Base-by-base conservation (phyloP, 2,113 vertebrate species). In the Archocentrus centrarchus region DNA sequence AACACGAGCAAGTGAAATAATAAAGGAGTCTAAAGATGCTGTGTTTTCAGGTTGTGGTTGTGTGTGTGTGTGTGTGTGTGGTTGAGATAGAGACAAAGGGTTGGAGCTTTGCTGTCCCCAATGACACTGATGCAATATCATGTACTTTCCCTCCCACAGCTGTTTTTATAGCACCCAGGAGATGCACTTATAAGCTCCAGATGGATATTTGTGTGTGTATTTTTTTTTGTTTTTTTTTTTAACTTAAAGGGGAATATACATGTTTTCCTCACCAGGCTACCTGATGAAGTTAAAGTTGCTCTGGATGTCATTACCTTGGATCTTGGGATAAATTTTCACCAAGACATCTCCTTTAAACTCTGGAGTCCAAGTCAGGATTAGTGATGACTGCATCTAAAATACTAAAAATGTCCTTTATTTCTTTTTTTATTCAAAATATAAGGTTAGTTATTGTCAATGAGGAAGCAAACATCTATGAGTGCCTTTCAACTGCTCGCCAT, bases 21-120 rank as follows among this genome's bases (percentile, higher is more conserved):
- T 93, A 95, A 95, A 95, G 53, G 20, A 82, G 59, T 80, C 73
- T 61, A 86, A 90, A 62, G 17, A 87, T 90, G 76, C 81, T 86
- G 32, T 81, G 59, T 55, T 41, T 39, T 59, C 11, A 6, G 32
- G 13, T 63, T 70, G n/a, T 55, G n/a, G n/a, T n/a, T 24, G 24
- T 86, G 82, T 68, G 59, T 79, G 3, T 35, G 37, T 24, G 24
- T 86, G 82, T 68, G 59, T 79, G 3, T 35, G 37, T 11, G 44
- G 44, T 32, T 64, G 11, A 18, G 13, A 53, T 50, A 0, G 3
- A 61, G 20, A 66, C 39, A 3, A 30, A 7, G 8, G 11, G 6
- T 37, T 7, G 1, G 15, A 27, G 57, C 3, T 77, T 79, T 75
- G 35, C 59, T 57, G 35, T 22, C 14, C 22, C 78, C 39, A 6